Base-by-base conservation (phyloP, 2,888 invertebrate species). In the Hirtodrosophila cameraria region DNA sequence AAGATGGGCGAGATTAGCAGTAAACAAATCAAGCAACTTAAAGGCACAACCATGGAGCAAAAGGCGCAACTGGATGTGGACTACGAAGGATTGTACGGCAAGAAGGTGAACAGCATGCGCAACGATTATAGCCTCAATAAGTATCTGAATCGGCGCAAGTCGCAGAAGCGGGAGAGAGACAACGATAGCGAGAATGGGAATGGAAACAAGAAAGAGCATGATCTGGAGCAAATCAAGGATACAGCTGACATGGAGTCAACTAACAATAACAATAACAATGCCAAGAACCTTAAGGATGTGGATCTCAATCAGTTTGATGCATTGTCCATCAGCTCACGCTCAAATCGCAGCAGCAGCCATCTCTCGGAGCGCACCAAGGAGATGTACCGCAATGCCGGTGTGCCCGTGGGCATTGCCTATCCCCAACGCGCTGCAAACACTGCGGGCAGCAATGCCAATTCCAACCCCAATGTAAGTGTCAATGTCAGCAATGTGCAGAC, bases 361-460 rank as follows among this genome's bases (percentile, higher is more conserved):
- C 79, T 90, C 11, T 90, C 90, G 1, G 90, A 90, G 69, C 90
- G 90, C 48, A 90, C 90, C 68, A 90, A 90, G 76, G 90, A 90
- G 55, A 86, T 90, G 82, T 90, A 90, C 42, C 84, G 90, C 11
- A 90, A 90, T 67, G 88, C 90, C 0, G 90, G 90, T 1, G 90
- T 90, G 0, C 90, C 90, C 0, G 90, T 90, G 4, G 90, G 90
- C 8, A 90, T 90, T 8, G 90, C 90, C 30, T 90, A 90, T 65
- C 90, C 90, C 0, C 90, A 90, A 13, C 80, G 90, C 1, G 86
- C 86, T 1, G 76, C 88, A 2, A 73, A 61, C 11, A 81, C 72
- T n/a, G 70, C 62, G 12, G 43, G 59, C 11, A 59, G 48, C 27
- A 58, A 45, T 5, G 59, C 57, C 41, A 69, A 53, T 6, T 89